Conservation (phyloP, 2,888 invertebrate species). For the Caenorhabditis sp. region DNA sequence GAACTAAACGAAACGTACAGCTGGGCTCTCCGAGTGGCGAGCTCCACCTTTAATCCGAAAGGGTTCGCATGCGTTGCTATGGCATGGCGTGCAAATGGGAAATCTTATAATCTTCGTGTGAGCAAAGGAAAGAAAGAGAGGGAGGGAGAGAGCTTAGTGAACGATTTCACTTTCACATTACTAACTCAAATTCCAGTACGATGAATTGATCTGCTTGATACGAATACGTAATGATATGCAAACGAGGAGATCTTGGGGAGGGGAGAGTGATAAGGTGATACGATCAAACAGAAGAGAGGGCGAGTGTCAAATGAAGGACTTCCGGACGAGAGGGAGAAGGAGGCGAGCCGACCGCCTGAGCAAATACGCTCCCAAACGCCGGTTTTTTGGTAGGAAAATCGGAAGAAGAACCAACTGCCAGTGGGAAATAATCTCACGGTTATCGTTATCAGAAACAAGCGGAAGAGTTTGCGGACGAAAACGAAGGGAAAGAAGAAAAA, state of each 20-base stretch:
- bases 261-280: constrained; percentile 42
- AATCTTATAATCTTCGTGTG: constrained; percentile 8
- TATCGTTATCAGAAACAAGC: constrained; percentile 16
- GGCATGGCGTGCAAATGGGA: constrained; percentile 9
- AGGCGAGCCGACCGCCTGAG: constrained; percentile 37
- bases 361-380: constrained; percentile 39
- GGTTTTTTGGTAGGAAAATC: constrained; percentile 47
- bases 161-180: not conserved
- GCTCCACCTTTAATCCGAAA: constrained; percentile 17
- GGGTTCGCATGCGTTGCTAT: constrained; percentile 38
- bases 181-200: not conserved
- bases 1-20: constrained; percentile 29
- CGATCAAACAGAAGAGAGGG: constrained; percentile 52
- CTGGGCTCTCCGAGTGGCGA: constrained; percentile 23
- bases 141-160: no score
- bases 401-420: constrained; percentile 41
- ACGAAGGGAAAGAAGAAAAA: not conserved
- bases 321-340: constrained; percentile 46
- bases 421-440: constrained; percentile 32
- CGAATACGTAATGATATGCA: not conserved
- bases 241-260: not conserved
- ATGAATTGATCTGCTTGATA: not conserved
- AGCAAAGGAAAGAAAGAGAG: no score
- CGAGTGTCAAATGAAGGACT: constrained; percentile 60
- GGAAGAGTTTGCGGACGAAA: constrained; percentile 5